A percentile compares a stretch with the other conserved stretches of the same genome.
phyloP scores from a whole-genome alignment of 2,888 invertebrate species.

The Oscheius onirici region DNA sequence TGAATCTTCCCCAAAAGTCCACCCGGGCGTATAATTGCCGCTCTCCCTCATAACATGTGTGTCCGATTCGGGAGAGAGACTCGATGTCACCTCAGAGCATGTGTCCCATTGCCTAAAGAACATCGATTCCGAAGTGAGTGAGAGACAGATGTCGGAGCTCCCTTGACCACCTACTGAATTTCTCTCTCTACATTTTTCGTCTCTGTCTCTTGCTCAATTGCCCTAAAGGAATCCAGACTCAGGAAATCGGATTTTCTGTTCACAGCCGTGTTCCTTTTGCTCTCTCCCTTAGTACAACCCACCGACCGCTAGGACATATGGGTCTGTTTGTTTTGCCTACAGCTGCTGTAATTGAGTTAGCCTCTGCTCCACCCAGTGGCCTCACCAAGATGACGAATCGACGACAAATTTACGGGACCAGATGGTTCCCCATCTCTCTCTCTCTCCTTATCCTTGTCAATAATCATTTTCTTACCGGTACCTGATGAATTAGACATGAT shows the following conservation, averaged over 20 bases:
- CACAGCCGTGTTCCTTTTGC: neutral
- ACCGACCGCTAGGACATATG: constrained; percentile 18
- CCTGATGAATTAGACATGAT: constrained; percentile 7
- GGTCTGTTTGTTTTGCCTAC: constrained; percentile 31
- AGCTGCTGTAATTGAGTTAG: constrained; percentile 32
- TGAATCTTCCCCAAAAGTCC: neutral
- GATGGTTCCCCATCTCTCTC: neutral
- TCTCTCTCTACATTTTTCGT: neutral
- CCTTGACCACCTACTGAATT: neutral
- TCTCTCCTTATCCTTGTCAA: neutral
- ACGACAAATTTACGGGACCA: constrained; percentile 7
- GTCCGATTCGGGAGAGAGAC: neutral
- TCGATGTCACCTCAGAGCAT: too few species aligned
- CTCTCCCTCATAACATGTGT: neutral
- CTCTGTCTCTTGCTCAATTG: neutral
- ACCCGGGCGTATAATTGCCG: constrained; percentile 8
- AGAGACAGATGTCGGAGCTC: neutral
- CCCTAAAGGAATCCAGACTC: neutral
- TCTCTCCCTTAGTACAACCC: neutral
- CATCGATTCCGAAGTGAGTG: neutral
- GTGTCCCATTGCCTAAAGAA: neutral
- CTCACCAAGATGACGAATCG: neutral
- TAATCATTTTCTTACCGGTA: neutral
- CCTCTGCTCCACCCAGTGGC: neutral
- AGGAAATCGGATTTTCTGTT: too few species aligned